Conservation (phyloP, 2,888 invertebrate species). For the Hydraecia micacea region DNA sequence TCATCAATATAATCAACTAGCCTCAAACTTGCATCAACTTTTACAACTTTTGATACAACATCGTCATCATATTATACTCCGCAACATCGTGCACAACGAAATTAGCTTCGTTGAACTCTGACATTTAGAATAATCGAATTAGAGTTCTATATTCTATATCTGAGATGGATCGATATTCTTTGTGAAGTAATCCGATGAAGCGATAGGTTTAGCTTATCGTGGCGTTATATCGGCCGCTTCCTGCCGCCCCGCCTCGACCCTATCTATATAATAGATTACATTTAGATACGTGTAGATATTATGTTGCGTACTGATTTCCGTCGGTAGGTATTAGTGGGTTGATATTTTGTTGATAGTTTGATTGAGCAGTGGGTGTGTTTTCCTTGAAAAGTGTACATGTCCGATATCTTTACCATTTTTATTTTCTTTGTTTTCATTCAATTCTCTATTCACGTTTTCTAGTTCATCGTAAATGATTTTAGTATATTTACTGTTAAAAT, state of each 20-base stretch:
- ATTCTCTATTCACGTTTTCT: background rate
- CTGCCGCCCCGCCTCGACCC: conserved; percentile 69
- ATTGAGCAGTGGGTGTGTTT: conserved; percentile 42
- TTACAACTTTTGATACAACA: background rate
- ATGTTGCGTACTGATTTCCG: conserved; percentile 56
- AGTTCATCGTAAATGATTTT: background rate
- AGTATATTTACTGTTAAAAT: background rate
- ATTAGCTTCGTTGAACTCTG: conserved; percentile 72
- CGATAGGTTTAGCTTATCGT: conserved; percentile 71
- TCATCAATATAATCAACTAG: background rate
- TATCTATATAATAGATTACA: conserved; percentile 64
- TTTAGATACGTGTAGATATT: conserved; percentile 57
- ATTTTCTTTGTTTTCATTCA: conserved; percentile 15
- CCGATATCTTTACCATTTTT: conserved; percentile 26
- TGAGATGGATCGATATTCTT: conserved; percentile 68
- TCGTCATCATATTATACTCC: conserved; percentile 6
- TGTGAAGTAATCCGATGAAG: conserved; percentile 78
- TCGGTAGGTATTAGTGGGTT: conserved; percentile 53
- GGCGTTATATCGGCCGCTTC: conserved; percentile 66
- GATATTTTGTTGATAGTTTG: conserved; percentile 41
- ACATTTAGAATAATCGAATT: conserved; percentile 80
- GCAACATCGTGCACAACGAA: conserved; percentile 17
- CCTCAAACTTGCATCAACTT: conserved; percentile 3
- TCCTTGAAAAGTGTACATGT: conserved; percentile 35
- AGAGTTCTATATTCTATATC: conserved; percentile 75